These are phyloP conservation scores for Sphaerodactylus townsendi DNA, from an alignment of 2,113 vertebrate genomes.

Conservation along the genomic window DNA sequence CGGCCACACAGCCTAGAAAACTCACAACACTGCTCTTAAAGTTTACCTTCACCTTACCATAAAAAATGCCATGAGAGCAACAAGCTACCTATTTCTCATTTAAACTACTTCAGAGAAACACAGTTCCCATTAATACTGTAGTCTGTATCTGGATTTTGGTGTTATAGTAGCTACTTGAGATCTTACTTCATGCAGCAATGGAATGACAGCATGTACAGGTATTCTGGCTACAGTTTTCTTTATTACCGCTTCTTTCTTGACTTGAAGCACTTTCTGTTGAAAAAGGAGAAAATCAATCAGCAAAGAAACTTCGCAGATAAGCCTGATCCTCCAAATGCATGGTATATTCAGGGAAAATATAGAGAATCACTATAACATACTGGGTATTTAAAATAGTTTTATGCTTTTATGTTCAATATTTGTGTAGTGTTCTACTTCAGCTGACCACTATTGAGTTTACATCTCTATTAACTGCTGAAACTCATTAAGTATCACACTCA, in stretches of 20 bases:
- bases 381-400: too few species aligned
- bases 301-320: background rate
- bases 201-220: constrained; percentile 89
- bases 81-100: background rate
- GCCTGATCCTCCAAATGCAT: background rate
- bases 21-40: too few species aligned
- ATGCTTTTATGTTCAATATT: too few species aligned
- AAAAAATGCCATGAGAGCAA: background rate
- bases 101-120: background rate
- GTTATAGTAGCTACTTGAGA: background rate
- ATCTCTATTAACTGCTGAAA: background rate
- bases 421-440: background rate
- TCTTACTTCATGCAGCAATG: constrained; percentile 90
- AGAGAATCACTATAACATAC: background rate
- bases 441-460: background rate
- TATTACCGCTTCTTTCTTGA: constrained; percentile 85
- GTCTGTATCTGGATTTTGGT: background rate
- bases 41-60: background rate
- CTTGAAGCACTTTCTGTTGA: constrained; percentile 93
- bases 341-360: background rate
- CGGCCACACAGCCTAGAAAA: too few species aligned
- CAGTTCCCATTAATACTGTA: background rate
- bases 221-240: constrained; percentile 92
- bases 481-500: background rate
- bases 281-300: background rate